phyloP scores from a whole-genome alignment of 1,140 invertebrate species.

The Tetramorium alpestre region DNA sequence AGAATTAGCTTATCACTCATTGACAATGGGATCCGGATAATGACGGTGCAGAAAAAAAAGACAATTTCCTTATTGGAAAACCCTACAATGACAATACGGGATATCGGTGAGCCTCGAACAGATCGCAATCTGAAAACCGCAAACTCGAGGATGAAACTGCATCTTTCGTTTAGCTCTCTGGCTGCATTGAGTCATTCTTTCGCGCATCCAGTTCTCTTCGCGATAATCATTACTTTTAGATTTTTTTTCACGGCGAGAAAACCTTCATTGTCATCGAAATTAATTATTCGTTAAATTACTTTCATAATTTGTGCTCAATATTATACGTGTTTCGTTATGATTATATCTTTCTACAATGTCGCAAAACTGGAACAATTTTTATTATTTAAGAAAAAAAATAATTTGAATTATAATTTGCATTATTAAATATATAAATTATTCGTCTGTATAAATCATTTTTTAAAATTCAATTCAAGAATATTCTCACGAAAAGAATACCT shows the following conservation, averaged over 20 bases:
- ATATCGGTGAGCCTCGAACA: background rate
- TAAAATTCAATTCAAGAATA: background rate
- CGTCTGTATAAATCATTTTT: background rate
- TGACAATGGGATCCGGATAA: constrained; percentile 1
- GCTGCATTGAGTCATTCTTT: constrained; percentile 1
- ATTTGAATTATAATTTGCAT: background rate
- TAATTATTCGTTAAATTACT: background rate
- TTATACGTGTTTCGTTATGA: background rate
- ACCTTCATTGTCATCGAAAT: background rate
- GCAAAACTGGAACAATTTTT: background rate
- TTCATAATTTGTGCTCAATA: background rate
- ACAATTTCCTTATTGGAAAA: background rate
- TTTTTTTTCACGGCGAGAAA: constrained; percentile 2
- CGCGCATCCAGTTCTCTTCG: background rate
- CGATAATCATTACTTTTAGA: background rate
- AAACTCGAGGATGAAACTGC: constrained; percentile 11
- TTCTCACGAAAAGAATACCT: background rate
- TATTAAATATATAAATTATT: background rate
- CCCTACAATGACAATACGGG: background rate
- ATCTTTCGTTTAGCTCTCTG: background rate
- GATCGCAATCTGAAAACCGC: constrained; percentile 18
- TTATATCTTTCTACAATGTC: background rate
- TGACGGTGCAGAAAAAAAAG: constrained; percentile 19
- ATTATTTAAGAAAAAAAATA: background rate
- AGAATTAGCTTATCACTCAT: constrained; percentile 18